phyloP scores from a whole-genome alignment of 2,888 invertebrate species.

The Balanococcus diminutus region DNA sequence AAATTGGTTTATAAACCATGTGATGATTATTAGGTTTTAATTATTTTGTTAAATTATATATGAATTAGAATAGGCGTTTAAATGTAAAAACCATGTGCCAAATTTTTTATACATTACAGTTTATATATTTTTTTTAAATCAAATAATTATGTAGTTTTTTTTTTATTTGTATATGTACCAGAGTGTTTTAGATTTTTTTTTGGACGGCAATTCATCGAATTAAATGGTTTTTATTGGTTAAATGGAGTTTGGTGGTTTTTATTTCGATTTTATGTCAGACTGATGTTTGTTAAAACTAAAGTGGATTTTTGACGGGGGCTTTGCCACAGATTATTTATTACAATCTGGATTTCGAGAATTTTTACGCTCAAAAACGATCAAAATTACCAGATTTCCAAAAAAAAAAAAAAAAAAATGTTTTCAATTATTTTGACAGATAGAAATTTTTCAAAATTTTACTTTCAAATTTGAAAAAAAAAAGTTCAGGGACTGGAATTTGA shows the following conservation, averaged over 20 bases:
- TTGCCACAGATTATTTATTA: too few species aligned
- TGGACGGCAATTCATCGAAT: background rate
- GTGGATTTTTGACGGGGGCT: too few species aligned
- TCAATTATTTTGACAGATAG: too few species aligned
- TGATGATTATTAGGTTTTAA: background rate
- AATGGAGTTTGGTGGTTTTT: background rate
- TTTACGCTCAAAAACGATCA: too few species aligned
- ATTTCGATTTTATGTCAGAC: too few species aligned
- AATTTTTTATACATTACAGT: constrained; percentile 18
- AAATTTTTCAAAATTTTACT: too few species aligned
- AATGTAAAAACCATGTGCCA: constrained; percentile 24
- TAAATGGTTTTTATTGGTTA: constrained; percentile 11
- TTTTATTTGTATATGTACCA: background rate
- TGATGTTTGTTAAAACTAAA: too few species aligned
- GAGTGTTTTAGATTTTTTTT: background rate
- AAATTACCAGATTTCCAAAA: too few species aligned
- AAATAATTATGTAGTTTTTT: background rate
- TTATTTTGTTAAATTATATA: background rate
- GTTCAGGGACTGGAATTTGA: too few species aligned
- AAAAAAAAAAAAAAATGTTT: too few species aligned
- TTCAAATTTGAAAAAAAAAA: too few species aligned
- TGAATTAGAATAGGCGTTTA: background rate
- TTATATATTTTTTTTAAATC: background rate
- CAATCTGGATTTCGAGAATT: too few species aligned
- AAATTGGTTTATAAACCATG: background rate